Conservation (phyloP, 2,888 invertebrate genomes). For the Brachylomia viminalis region DNA sequence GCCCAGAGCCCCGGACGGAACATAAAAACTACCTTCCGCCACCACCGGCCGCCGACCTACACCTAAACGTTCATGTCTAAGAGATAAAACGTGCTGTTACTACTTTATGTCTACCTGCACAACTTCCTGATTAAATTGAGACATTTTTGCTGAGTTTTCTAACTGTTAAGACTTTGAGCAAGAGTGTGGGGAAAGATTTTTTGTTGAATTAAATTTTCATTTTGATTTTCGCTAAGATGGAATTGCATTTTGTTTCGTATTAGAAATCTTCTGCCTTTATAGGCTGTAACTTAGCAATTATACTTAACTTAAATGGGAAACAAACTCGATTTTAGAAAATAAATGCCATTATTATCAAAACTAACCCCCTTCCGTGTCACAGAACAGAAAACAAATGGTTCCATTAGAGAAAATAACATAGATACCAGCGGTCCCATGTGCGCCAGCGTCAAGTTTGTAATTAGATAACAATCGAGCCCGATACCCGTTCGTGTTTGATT, state of each 20-base stretch:
- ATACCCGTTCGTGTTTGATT: slow-evolving; percentile 82
- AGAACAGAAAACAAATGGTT: slow-evolving; percentile 78
- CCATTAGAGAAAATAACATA: slow-evolving; percentile 82
- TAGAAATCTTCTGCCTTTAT: neutral
- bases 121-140: slow-evolving; percentile 63
- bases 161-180: slow-evolving; percentile 8
- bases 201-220: neutral
- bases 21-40: slow-evolving; percentile 83
- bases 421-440: slow-evolving; percentile 81
- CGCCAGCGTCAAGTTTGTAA: slow-evolving; percentile 84
- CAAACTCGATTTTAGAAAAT: slow-evolving; percentile 34
- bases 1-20: slow-evolving; percentile 61
- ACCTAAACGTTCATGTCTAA: slow-evolving; percentile 67
- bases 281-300: neutral
- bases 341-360: slow-evolving; percentile 58
- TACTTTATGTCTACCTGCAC: slow-evolving; percentile 60
- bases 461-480: slow-evolving; percentile 87
- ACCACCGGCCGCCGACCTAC: slow-evolving; percentile 58
- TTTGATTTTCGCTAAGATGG: neutral
- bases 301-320: neutral
- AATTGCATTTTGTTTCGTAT: neutral
- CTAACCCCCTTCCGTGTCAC: slow-evolving; percentile 73
- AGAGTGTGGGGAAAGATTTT: slow-evolving; percentile 11
- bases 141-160: slow-evolving; percentile 39
- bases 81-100: slow-evolving; percentile 68